Evolutionary conservation across 2,888 invertebrate species (phyloP), one percentile per base, ranked within the genome.

Genomic region (Acanthosepion esculentum): DNA sequence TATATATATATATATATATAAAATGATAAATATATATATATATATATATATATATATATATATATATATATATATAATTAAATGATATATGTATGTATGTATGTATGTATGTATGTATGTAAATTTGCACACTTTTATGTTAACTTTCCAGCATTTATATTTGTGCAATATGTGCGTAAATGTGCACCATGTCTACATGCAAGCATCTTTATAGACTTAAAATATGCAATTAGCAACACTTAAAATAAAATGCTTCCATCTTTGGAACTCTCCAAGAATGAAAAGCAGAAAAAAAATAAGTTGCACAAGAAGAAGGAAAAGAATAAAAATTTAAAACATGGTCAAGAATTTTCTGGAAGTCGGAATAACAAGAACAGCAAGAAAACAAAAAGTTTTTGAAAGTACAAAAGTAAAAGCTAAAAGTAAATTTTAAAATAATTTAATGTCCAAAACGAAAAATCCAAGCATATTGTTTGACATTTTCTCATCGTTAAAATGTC

Each of bases 191-290:
- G 78, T 12, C n/a, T n/a, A 78, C 15, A 78, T 78, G 29, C 29
- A 78, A 29, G n/a, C n/a, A 78, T 78, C n/a, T 78, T 78, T n/a
- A 78, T n/a, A 78, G 8, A 29, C 78, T 78, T 10, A 29, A 78
- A n/a, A 15, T 78, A n/a, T 78, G n/a, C 78, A 78, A 78, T 78
- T 78, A 78, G 78, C 78, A 78, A 78, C 78, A 78, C 78, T 78
- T 78, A 78, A 78, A 78, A 78, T 78, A 78, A 78, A 78, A 78
- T 78, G 78, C n/a, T 29, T 78, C 78, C 78, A 78, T 78, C 78
- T 78, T 78, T n/a, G n/a, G 78, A 78, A 78, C 10, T 78, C 78
- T 78, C 78, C n/a, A 10, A 29, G 18, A 78, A 78, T 78, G 78
- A 78, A 78, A 78, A 78, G 20, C 29, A 78, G n/a, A 78, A 78